Base-by-base conservation (phyloP, 1,140 invertebrate species). In the Meloidogyne floridensis region DNA sequence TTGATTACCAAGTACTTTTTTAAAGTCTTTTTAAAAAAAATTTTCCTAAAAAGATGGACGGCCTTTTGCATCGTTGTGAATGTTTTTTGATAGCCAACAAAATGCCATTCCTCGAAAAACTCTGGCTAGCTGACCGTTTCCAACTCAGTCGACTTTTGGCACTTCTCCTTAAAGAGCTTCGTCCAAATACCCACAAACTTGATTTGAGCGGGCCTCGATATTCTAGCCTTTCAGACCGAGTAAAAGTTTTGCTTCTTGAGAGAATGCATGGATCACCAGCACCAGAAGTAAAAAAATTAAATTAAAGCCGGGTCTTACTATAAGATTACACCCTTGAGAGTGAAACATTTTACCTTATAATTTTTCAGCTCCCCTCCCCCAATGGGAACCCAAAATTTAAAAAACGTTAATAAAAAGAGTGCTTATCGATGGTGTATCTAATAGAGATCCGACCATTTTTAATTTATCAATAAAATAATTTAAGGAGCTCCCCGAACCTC, bases 121-220 rank as follows among this genome's bases (percentile, higher is more conserved):
- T 89, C 7, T 89, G 88, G 88, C 80, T 89, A 4, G 89, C 88
- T 15, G 88, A 89, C 81, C 80, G 88, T 42, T 89, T 90, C 80
- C 87, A 90, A 82, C 80, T 89, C 42, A 89, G 90, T 82, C 80
- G 88, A 80, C 82, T 89, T 11, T 82, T 89, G 20, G 86, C 84
- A 13, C 84, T 89, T n/a, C 80, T 85, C n/a, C 85, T 89, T 7
- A 75, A 88, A 65, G 88, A 89, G 80, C 84, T 89, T 65, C 80
- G 82, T 47, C 88, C 88, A 6, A 87, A 87, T 74, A 72, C 72
- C 20, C 85, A 88, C 72, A 87, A 87, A 72, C 80, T 88, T 18
- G 88, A 89, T 79, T 81, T 89, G 11, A 86, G 81, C 20, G 88
- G 88, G 56, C 80, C 89, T 4, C 70, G 88, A 18, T 89, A 89